A percentile compares a stretch with the other conserved stretches of the same genome.
These are phyloP conservation scores for Puffinus mauretanicus DNA, from an alignment of 2,113 vertebrate species.

Conservation along the genomic window DNA sequence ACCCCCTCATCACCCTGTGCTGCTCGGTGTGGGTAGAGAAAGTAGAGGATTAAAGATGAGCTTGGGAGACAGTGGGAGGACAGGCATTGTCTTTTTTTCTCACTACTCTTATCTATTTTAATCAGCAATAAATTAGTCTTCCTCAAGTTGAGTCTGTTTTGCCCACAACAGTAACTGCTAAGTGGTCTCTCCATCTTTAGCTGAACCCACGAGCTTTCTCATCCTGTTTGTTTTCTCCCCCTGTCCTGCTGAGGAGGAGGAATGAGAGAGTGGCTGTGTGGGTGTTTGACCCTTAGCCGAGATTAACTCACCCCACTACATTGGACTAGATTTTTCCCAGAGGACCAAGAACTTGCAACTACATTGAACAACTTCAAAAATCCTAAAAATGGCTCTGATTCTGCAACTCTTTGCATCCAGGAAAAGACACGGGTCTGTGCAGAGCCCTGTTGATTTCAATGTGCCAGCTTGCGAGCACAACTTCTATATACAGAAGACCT, in stretches of 20 bases:
- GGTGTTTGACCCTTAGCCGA: not conserved
- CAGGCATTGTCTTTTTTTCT: not conserved
- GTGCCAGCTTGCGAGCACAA: not conserved
- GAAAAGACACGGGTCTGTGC: not conserved
- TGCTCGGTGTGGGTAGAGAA: accelerated
- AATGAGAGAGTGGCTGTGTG: not conserved
- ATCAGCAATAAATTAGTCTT: not conserved
- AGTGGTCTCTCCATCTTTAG: not conserved
- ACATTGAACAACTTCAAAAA: not conserved
- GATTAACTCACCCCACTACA: not conserved
- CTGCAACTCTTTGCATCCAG: not conserved
- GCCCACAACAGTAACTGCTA: not conserved
- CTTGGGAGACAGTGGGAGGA: not conserved
- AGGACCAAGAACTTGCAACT: not conserved
- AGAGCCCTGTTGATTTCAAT: not conserved
- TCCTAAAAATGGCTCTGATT: not conserved
- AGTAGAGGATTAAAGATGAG: not conserved
- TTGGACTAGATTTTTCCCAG: not conserved
- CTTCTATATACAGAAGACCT: not conserved
- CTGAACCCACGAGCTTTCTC: not conserved
- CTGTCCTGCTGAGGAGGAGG: not conserved
- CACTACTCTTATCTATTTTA: not conserved
- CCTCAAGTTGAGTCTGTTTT: not conserved
- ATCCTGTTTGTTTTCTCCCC: not conserved
- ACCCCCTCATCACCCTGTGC: accelerated